Evolutionary conservation across 1,140 invertebrate genomes (phyloP).

Genomic region (Cecropterus lyciades): DNA sequence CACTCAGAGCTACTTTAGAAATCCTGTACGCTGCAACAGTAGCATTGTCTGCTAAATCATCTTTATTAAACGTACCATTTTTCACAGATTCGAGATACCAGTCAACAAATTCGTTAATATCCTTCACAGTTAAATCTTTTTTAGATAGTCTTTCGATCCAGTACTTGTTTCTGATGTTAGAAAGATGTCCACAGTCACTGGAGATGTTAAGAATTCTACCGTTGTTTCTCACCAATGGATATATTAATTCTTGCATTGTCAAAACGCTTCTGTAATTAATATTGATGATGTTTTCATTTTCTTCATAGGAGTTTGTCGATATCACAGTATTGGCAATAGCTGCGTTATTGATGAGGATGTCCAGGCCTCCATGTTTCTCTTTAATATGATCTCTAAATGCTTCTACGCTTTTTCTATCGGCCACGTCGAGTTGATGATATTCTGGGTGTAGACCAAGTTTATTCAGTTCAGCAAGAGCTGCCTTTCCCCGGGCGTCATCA

Average conservation of each 20-base stretch:
- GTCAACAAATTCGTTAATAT: slow-evolving; percentile 86
- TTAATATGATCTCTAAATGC: slow-evolving; percentile 86
- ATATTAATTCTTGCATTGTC: slow-evolving; percentile 86
- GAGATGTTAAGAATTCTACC: slow-evolving; percentile 90
- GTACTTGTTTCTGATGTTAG: slow-evolving; percentile 82
- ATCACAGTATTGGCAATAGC: slow-evolving; percentile 87
- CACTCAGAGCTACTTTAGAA: slow-evolving; percentile 88
- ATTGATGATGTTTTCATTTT: slow-evolving; percentile 87
- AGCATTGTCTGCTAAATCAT: slow-evolving; percentile 81
- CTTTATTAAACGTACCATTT: slow-evolving; percentile 69
- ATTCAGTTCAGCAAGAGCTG: slow-evolving; percentile 84
- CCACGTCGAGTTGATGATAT: slow-evolving; percentile 89
- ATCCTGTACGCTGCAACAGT: slow-evolving; percentile 85
- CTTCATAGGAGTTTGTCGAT: slow-evolving; percentile 83
- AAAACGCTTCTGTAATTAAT: slow-evolving; percentile 88
- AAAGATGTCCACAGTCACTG: slow-evolving; percentile 87
- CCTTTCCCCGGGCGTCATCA: slow-evolving; percentile 82
- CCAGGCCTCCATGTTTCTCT: slow-evolving; percentile 88
- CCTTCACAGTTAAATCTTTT: slow-evolving; percentile 82
- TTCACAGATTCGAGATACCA: slow-evolving; percentile 86
- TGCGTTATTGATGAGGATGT: slow-evolving; percentile 94
- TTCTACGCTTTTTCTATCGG: slow-evolving; percentile 84
- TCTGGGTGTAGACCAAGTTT: slow-evolving; percentile 79
- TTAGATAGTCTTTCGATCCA: slow-evolving; percentile 83
- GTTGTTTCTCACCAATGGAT: slow-evolving; percentile 87